phyloP scores from a whole-genome alignment of 1,140 invertebrate genomes.

The Pectinophora gossypiella region DNA sequence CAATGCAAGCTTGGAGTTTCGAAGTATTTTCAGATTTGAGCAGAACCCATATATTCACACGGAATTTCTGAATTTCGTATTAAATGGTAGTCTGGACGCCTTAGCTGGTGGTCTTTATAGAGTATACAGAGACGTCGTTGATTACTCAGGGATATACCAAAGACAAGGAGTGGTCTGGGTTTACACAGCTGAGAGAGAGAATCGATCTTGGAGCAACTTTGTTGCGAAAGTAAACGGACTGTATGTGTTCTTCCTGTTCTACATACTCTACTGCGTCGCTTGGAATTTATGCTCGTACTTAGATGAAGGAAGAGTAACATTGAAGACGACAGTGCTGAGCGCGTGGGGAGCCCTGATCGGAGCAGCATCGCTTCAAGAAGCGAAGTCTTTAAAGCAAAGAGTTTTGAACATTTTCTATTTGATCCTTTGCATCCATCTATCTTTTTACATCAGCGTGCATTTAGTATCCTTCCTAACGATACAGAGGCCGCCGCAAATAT shows the following conservation, averaged over 20 bases:
- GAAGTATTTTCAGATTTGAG: conserved; percentile 26
- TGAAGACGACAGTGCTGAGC: conserved; percentile 33
- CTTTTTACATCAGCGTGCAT: conserved; percentile 44
- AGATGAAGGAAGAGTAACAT: conserved; percentile 27
- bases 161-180: conserved; percentile 45
- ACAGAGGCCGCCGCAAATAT: conserved; percentile 31
- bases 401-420: conserved; percentile 42
- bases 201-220: conserved; percentile 41
- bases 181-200: conserved; percentile 39
- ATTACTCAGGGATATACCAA: conserved; percentile 51
- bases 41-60: conserved; percentile 28
- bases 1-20: conserved; percentile 38
- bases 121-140: conserved; percentile 40
- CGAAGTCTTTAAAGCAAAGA: conserved; percentile 43
- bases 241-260: conserved; percentile 49
- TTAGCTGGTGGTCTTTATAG: conserved; percentile 54
- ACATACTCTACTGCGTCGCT: conserved; percentile 29
- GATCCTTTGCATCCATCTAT: conserved; percentile 40
- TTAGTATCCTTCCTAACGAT: conserved; percentile 55
- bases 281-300: conserved; percentile 38
- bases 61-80: conserved; percentile 32
- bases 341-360: conserved; percentile 48
- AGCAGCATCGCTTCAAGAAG: conserved; percentile 29
- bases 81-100: conserved; percentile 45
- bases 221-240: conserved; percentile 33